These are phyloP conservation scores for Microcaecilia unicolor DNA, from an alignment of 2,797 vertebrate species.

Conservation along the genomic window DNA sequence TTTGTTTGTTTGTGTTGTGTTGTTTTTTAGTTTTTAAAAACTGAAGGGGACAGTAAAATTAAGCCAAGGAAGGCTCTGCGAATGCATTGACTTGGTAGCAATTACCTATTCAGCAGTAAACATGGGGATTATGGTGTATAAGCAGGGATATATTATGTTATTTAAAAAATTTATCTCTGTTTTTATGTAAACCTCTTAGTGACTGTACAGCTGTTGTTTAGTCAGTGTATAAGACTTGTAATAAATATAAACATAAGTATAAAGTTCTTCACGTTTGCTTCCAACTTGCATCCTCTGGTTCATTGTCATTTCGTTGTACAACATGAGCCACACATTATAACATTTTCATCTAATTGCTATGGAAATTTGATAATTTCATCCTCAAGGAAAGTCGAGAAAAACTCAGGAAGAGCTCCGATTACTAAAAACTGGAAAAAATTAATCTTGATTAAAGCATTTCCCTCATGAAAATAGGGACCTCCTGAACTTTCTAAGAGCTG, in stretches of 20 bases:
- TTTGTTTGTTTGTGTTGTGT: no score
- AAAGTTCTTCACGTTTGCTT: conserved; percentile 13
- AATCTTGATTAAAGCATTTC: conserved; percentile 69
- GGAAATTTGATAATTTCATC: conserved; percentile 77
- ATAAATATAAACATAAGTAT: no score
- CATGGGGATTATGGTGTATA: no score
- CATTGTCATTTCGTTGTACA: no score
- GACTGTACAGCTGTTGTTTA: no score
- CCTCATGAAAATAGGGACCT: conserved; percentile 49
- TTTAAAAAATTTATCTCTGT: no score
- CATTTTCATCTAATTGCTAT: conserved; percentile 51
- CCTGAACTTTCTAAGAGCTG: conserved; percentile 41
- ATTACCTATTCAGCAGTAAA: conserved; percentile 50
- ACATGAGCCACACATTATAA: conserved; percentile 27
- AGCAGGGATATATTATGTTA: no score
- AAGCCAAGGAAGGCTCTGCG: conserved; percentile 1
- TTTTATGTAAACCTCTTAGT: no score
- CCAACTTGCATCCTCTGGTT: no score
- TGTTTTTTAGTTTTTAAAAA: neutral
- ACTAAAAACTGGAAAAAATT: conserved; percentile 61
- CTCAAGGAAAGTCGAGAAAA: conserved; percentile 43
- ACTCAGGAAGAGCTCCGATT: conserved; percentile 62
- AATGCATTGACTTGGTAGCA: neutral
- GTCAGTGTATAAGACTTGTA: no score
- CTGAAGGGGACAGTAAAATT: neutral